Conservation (phyloP, 2,888 invertebrate genomes). For the Apamea sordens region DNA sequence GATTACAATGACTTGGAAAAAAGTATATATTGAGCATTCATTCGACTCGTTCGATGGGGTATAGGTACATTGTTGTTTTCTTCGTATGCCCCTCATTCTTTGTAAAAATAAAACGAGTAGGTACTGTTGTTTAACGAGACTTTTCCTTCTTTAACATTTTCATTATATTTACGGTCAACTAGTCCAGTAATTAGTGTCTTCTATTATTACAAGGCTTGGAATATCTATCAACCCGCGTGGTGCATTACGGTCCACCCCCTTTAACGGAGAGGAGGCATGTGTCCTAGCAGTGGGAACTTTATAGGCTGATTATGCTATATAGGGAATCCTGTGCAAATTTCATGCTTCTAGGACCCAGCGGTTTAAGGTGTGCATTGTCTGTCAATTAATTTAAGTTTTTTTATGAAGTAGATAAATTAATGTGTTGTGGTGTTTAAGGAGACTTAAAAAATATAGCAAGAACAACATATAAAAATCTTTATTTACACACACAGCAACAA, state of each 20-base stretch:
- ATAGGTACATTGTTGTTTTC: conserved; percentile 39
- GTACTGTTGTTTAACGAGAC: conserved; percentile 17
- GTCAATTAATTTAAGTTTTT: not conserved
- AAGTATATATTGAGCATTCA: conserved; percentile 49
- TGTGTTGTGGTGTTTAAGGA: not conserved
- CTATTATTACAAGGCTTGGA: not conserved
- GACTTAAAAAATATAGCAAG: conserved; percentile 23
- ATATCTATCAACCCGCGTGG: not conserved
- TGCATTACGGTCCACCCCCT: not conserved
- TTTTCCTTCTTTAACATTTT: not conserved
- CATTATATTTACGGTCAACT: not conserved
- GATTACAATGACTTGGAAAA: conserved; percentile 68
- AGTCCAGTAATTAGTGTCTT: not conserved
- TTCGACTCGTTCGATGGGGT: conserved; percentile 45
- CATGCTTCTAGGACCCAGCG: not conserved
- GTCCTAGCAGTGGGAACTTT: not conserved
- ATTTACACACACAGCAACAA: conserved; percentile 81
- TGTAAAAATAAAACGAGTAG: conserved; percentile 27
- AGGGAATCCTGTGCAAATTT: not conserved
- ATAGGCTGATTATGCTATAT: not conserved
- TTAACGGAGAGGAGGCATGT: not conserved
- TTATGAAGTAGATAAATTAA: not conserved
- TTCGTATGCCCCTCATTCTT: conserved; percentile 21
- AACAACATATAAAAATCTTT: conserved; percentile 74
- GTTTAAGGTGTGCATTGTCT: too few species aligned